A percentile compares a stretch with the other conserved stretches of the same genome.
Evolutionary conservation across 2,113 vertebrate genomes (phyloP).

Genomic region (Nansenia antarctica): DNA sequence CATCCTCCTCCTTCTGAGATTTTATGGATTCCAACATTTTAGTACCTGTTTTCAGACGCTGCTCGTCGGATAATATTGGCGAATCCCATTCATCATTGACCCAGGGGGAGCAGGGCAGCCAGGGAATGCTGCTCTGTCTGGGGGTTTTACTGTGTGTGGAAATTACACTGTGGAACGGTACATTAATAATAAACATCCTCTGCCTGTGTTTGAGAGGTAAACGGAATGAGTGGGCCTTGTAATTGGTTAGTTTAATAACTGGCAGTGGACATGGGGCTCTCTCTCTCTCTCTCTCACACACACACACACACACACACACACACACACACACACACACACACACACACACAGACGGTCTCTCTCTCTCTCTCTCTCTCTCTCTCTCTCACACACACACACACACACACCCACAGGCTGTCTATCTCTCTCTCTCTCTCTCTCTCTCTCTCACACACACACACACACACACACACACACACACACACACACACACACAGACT

Average conservation of each 20-base stretch:
- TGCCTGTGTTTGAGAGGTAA: slow-evolving; percentile 31
- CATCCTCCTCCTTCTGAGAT: not conserved
- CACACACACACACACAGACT: too few species aligned
- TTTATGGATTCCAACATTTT: slow-evolving; percentile 32
- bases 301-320: slow-evolving; percentile 13
- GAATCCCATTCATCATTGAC: slow-evolving; percentile 26
- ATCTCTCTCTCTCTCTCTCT: too few species aligned
- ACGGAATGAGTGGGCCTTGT: slow-evolving; percentile 46
- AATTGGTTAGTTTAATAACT: slow-evolving; percentile 57
- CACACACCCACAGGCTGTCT: too few species aligned
- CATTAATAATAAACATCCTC: slow-evolving; percentile 48
- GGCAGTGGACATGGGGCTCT: slow-evolving; percentile 27
- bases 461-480: too few species aligned
- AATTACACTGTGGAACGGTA: slow-evolving; percentile 24
- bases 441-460: too few species aligned
- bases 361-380: slow-evolving; percentile 22
- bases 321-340: slow-evolving; percentile 23
- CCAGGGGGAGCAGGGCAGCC: not conserved
- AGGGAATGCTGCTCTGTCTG: not conserved
- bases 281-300: slow-evolving; percentile 14
- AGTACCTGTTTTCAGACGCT: slow-evolving; percentile 33
- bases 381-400: too few species aligned
- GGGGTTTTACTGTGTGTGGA: slow-evolving; percentile 27
- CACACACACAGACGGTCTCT: slow-evolving; percentile 20
- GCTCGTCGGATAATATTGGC: slow-evolving; percentile 32